A percentile compares a stretch with the other conserved stretches of the same genome.
These are phyloP conservation scores for Lucilia cuprina DNA, from an alignment of 1,140 invertebrate genomes.

Conservation along the genomic window DNA sequence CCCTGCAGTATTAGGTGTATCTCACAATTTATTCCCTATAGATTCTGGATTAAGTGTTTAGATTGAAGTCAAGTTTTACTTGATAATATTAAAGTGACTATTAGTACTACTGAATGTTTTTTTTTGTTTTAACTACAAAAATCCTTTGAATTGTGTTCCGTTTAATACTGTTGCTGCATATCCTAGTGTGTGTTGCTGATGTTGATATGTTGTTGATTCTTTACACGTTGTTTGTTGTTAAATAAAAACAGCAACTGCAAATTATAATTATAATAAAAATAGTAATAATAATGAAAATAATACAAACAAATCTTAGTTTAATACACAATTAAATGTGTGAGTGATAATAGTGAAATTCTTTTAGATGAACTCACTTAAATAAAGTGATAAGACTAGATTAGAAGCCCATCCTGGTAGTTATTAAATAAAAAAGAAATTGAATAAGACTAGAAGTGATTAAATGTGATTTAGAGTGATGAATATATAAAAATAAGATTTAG, in stretches of 20 bases:
- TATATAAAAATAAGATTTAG: too few species aligned
- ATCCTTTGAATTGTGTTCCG: background rate
- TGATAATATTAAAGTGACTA: too few species aligned
- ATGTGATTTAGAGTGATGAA: too few species aligned
- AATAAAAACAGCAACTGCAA: background rate
- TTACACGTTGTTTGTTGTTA: background rate
- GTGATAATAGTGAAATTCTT: too few species aligned
- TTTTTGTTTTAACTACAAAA: background rate
- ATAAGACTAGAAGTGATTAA: too few species aligned
- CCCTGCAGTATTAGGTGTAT: too few species aligned
- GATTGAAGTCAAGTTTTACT: too few species aligned
- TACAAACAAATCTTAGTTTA: background rate
- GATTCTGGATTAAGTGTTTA: too few species aligned
- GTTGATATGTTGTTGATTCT: background rate
- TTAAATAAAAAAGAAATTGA: background rate
- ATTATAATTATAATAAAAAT: background rate
- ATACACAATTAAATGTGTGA: background rate
- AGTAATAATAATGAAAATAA: background rate
- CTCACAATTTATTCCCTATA: too few species aligned
- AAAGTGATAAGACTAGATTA: background rate
- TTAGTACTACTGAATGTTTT: background rate
- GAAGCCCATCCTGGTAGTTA: background rate
- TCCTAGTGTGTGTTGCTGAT: background rate
- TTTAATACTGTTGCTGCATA: too few species aligned
- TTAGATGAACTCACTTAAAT: background rate